Conservation (phyloP, 2,113 vertebrate species). For the Vireo altiloquus region DNA sequence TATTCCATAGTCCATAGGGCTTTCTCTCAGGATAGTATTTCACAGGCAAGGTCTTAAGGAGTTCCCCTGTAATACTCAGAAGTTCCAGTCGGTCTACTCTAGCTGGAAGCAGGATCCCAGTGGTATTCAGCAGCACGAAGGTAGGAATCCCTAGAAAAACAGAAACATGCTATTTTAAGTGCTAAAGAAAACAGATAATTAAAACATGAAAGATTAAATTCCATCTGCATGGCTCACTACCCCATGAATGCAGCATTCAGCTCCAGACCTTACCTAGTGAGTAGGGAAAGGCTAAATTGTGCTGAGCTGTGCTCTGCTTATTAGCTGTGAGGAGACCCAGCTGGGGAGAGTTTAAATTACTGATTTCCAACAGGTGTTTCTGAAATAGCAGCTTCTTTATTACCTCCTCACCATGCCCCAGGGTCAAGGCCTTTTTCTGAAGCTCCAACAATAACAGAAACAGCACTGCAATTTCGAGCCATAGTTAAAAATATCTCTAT, state of each 20-base stretch:
- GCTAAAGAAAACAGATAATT: neutral
- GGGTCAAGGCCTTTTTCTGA: neutral
- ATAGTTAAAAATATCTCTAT: neutral
- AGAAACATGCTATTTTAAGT: neutral
- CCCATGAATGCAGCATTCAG: neutral
- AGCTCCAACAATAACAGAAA: neutral
- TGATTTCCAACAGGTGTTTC: neutral
- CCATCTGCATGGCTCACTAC: neutral
- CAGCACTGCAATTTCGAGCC: neutral
- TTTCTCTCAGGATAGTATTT: conserved; percentile 85
- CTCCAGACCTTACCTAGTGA: neutral
- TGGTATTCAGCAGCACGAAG: conserved; percentile 91
- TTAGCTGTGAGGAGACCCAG: neutral
- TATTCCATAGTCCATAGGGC: conserved; percentile 91
- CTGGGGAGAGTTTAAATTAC: neutral
- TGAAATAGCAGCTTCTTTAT: neutral
- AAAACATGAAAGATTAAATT: neutral
- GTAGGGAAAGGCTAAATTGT: neutral
- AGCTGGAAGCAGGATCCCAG: conserved; percentile 84
- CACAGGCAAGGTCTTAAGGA: conserved; percentile 89
- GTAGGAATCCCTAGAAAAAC: conserved; percentile 87
- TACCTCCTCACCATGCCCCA: neutral
- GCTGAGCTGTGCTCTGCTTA: neutral
- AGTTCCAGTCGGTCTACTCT: conserved; percentile 88
- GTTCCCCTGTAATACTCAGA: conserved; percentile 80